Evolutionary conservation across 37 sponge, comb jelly and placozoan species (phyloP).

Genomic region (Aphrocallistes beatrix): DNA sequence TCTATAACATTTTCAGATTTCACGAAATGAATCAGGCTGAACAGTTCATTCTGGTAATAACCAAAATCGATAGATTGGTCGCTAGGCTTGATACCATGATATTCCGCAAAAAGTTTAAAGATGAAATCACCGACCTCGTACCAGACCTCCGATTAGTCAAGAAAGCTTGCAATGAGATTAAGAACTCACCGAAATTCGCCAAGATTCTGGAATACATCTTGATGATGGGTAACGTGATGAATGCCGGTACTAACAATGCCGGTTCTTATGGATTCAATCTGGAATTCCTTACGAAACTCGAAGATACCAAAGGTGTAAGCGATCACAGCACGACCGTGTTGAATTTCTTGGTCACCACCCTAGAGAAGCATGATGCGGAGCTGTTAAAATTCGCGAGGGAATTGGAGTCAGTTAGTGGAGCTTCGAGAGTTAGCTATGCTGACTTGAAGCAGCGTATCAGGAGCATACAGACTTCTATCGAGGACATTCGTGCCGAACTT

Average conservation of each 20-base stretch:
- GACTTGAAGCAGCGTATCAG: background rate
- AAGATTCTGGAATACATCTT: slow-evolving; percentile 51
- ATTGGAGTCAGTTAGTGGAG: background rate
- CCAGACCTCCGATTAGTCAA: background rate
- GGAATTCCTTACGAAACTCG: slow-evolving; percentile 20
- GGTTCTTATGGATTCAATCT: slow-evolving; percentile 67
- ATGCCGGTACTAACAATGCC: slow-evolving; percentile 54
- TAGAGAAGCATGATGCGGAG: slow-evolving; percentile 64
- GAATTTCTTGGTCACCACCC: slow-evolving; percentile 73
- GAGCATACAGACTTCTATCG: background rate
- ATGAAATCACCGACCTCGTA: background rate
- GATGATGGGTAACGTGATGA: slow-evolving; percentile 75
- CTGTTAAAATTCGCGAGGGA: slow-evolving; percentile 44
- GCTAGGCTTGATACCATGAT: slow-evolving; percentile 9
- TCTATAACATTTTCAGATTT: background rate
- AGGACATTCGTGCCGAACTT: background rate
- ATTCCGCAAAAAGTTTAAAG: slow-evolving; percentile 12
- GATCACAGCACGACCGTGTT: slow-evolving; percentile 88
- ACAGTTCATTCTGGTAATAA: slow-evolving; percentile 13
- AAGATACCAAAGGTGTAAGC: background rate
- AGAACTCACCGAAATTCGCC: slow-evolving; percentile 28
- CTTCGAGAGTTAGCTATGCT: background rate
- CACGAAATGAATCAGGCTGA: background rate
- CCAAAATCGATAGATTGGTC: background rate
- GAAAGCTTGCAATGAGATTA: slow-evolving; percentile 54